Percentiles rank a stretch among this genome's conserved stretches.
Evolutionary conservation across 2,797 vertebrate genomes (phyloP).

Genomic region (Ispidina picta): DNA sequence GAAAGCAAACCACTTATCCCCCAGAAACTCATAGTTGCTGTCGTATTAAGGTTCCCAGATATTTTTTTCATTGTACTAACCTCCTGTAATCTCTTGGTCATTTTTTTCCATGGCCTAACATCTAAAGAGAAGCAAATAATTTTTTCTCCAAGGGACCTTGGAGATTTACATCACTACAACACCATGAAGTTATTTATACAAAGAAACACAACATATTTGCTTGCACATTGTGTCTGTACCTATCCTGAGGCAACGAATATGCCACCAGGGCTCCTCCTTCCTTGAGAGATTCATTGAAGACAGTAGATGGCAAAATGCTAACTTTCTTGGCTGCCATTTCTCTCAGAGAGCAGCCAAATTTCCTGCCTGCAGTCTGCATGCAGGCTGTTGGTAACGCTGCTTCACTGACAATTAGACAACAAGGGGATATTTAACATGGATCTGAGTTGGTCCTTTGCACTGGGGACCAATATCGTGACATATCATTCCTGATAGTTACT

Average conservation of each 20-base stretch:
- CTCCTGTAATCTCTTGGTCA: not conserved
- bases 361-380: not conserved
- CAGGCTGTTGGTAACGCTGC: not conserved
- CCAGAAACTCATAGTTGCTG: not conserved
- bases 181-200: not conserved
- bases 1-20: not conserved
- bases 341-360: not conserved
- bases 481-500: not conserved
- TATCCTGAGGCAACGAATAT: not conserved
- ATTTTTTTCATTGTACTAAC: not conserved
- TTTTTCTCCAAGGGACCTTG: not conserved
- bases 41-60: not conserved
- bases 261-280: not conserved
- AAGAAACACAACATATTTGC: not conserved
- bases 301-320: slow-evolving; percentile 14
- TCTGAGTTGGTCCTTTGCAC: not conserved
- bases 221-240: not conserved
- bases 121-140: not conserved
- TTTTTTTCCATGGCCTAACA: not conserved
- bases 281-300: slow-evolving; percentile 3
- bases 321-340: not conserved
- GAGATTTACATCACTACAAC: not conserved
- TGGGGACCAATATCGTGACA: fast-evolving
- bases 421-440: not conserved
- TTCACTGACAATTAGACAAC: not conserved